Base-by-base conservation (phyloP, 2,888 invertebrate species). In the Cataglyphis cursor region DNA sequence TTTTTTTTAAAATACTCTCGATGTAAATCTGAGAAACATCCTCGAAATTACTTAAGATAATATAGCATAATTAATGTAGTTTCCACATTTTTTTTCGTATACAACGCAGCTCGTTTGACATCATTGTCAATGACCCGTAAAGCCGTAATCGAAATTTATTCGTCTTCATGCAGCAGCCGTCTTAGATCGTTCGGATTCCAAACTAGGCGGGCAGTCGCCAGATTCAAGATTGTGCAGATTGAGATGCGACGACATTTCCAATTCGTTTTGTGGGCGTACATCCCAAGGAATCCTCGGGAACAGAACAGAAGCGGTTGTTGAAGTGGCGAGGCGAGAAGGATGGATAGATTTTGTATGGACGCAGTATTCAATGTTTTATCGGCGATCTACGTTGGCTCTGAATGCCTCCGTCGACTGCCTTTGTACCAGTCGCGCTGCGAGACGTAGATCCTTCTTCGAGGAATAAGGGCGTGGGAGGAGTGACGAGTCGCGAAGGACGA, bases 351-450 rank as follows among this genome's bases (percentile, higher is more conserved):
- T 81, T 90, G 85, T 90, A 90, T 87, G 85, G 85, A 74, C 75
- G 68, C 80, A 73, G 92, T 87, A 94, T 94, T 94, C 93, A 93
- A 87, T 94, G 94, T 94, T 94, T 94, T 94, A 94, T 94, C 94
- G 91, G 85, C 89, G 92, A 94, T 94, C 94, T 94, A 88, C 87
- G 91, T 91, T 91, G 90, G 90, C 91, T 51, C 51, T 93, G 94
- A 93, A 94, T 94, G 91, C 90, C 91, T 93, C 84, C 84, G 83
- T 84, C 89, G 74, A 88, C 89, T 74, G 85, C 88, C 90, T 90
- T 93, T 94, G 92, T 94, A 89, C 90, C 73, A 62, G 88, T 88
- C 85, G 86, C 89, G 87, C 88, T 87, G 82, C 87, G 81, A 90
- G 87, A 78, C 83, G 89, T 31, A n/a, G 87, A 85, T 86, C 85